Evolutionary conservation across 2,797 vertebrate genomes (phyloP).

Genomic region (Liparis tanakae): DNA sequence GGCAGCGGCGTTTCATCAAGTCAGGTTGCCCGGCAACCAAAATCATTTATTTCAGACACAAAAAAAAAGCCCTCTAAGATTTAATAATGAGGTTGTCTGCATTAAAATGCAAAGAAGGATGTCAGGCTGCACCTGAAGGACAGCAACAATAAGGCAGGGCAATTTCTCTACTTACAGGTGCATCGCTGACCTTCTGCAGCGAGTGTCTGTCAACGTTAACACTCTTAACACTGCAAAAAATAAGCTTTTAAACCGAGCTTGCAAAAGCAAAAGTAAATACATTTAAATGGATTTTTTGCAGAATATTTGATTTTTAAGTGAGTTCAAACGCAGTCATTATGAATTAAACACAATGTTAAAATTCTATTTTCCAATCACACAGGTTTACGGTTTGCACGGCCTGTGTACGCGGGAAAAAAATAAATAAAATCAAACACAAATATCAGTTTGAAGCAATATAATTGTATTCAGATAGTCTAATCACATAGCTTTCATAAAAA

Average conservation of each 20-base stretch:
- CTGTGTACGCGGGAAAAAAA: conserved; percentile 31
- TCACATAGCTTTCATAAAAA: conserved; percentile 17
- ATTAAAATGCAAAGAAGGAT: conserved; percentile 73
- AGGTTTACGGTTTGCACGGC: conserved; percentile 24
- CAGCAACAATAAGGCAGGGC: conserved; percentile 60
- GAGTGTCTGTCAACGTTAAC: conserved; percentile 54
- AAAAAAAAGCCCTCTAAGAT: conserved; percentile 49
- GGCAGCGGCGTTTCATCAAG: conserved; percentile 63
- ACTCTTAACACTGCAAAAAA: conserved; percentile 47
- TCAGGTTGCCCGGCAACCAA: conserved; percentile 69
- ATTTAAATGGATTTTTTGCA: conserved; percentile 18
- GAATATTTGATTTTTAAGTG: no score
- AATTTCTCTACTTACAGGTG: conserved; percentile 64
- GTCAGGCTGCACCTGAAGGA: conserved; percentile 69
- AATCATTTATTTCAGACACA: conserved; percentile 65
- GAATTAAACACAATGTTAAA: conserved; percentile 36
- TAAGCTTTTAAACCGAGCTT: conserved; percentile 38
- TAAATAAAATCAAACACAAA: conserved; percentile 3
- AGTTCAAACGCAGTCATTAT: conserved; percentile 34
- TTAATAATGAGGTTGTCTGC: conserved; percentile 67
- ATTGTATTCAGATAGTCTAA: conserved; percentile 15
- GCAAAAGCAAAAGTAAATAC: conserved; percentile 21
- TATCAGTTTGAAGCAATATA: conserved; percentile 10
- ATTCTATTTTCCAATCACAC: conserved; percentile 24
- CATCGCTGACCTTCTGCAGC: conserved; percentile 64